Base-by-base conservation (phyloP, 1,140 invertebrate species). In the Phymorhynchus buccinoides region DNA sequence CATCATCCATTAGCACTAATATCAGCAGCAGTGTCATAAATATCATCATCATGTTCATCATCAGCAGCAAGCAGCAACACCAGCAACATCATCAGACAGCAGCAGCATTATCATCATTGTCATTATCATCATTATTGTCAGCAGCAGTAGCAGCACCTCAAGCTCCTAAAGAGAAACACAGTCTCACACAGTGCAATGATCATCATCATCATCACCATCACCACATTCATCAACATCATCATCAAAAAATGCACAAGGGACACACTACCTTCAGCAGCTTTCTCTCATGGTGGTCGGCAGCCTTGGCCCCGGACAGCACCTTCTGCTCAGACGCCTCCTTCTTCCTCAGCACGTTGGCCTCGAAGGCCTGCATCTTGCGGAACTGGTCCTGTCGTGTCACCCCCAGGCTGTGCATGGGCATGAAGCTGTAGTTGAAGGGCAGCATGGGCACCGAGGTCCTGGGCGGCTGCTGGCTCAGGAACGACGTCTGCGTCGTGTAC, bases 371-470 rank as follows among this genome's bases (percentile, higher is more conserved):
- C 73, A 92, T 85, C 79, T 89, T 89, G 14, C 84, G 83, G 84
- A 89, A 93, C 82, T 93, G 92, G 85, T 93, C 92, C 82, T 85
- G 87, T 79, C 91, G 92, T 39, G 92, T 93, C 1, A 91, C 88
- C 18, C 90, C 91, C 37, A 86, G 7, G 39, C 18, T 73, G 80
- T 92, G 89, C 71, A 88, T 90, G 37, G 90, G 88, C 32, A 92
- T 32, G 82, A 92, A 90, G n/a, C 85, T 86, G 71, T 91, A 88
- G 83, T 87, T 88, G 62, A 88, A 83, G 30, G 87, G 86, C 84
- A 42, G 18, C 77, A 44, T 81, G 80, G 56, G 88, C n/a, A 44
- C 66, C 35, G 12, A 44, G 9, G 48, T 30, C 6, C 84, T 71
- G 22, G 48, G 37, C 3, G 42, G 27, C 56, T 81, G 77, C 14